Evolutionary conservation across 2,797 vertebrate species (phyloP).

Genomic region (Leptodactylus fallax): DNA sequence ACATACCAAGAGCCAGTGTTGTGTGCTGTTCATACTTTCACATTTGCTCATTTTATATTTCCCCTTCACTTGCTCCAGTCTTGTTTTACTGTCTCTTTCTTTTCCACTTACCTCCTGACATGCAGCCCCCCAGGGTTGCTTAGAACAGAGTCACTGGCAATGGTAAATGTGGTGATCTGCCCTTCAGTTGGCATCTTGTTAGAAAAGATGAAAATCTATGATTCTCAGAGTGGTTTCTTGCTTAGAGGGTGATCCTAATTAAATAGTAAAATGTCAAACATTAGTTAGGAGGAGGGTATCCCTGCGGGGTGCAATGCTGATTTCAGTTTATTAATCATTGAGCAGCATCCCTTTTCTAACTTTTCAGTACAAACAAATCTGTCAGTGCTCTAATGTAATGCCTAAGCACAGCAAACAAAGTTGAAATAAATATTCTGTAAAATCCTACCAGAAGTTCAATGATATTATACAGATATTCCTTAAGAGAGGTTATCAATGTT

Average conservation of each 20-base stretch:
- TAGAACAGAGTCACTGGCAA: conserved; percentile 11
- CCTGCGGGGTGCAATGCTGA: conserved; percentile 71
- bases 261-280: conserved; percentile 78
- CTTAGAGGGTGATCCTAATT: conserved; percentile 76
- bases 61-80: conserved; percentile 37
- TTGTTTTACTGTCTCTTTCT: conserved; percentile 60
- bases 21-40: conserved; percentile 5
- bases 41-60: conserved; percentile 46
- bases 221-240: conserved; percentile 72
- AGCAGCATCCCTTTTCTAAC: conserved; percentile 69
- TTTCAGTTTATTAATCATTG: conserved; percentile 75
- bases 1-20: background rate
- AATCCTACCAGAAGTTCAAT: background rate
- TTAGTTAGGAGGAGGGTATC: conserved; percentile 72
- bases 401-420: conserved; percentile 14
- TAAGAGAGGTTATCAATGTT: background rate
- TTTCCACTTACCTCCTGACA: conserved; percentile 60
- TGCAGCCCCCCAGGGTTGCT: conserved; percentile 50
- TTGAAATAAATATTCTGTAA: background rate
- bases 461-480: background rate
- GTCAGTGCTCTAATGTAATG: conserved; percentile 1
- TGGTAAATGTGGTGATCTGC: conserved; percentile 65
- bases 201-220: conserved; percentile 71
- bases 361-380: conserved; percentile 38
- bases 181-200: conserved; percentile 68